Evolutionary conservation across 2,113 vertebrate species (phyloP).

Genomic region (Pavo muticus): DNA sequence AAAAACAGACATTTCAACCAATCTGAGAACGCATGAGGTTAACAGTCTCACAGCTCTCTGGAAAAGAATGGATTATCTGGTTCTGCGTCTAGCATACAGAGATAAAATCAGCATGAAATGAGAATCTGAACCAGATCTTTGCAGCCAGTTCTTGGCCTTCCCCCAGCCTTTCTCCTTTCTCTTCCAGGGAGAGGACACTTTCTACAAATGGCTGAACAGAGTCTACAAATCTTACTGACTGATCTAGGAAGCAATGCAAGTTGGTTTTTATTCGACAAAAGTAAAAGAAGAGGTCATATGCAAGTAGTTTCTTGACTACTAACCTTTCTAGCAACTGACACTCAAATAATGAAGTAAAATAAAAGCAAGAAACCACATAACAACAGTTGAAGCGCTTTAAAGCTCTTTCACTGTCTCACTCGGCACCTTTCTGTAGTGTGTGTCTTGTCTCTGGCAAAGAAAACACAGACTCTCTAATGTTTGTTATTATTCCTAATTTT

Average conservation of each 20-base stretch:
- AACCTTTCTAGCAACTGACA: background rate
- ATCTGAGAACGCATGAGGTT: background rate
- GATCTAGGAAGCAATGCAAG: background rate
- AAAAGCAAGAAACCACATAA: background rate
- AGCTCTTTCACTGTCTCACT: background rate
- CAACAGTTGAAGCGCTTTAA: background rate
- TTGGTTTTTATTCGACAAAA: background rate
- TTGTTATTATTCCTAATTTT: background rate
- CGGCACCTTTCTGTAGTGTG: background rate
- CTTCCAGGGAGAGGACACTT: background rate
- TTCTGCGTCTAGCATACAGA: background rate
- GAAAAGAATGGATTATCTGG: background rate
- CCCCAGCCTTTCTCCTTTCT: background rate
- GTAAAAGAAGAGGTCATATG: background rate
- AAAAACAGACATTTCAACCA: background rate
- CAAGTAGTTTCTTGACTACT: background rate
- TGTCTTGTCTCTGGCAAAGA: background rate
- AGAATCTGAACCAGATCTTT: background rate
- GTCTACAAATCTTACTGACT: background rate
- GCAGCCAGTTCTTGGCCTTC: background rate
- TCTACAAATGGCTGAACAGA: background rate
- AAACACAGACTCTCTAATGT: background rate
- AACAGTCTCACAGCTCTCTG: background rate
- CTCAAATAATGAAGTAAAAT: background rate
- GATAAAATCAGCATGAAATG: background rate